Conservation (phyloP, 2,113 vertebrate species). For the Meles meles region DNA sequence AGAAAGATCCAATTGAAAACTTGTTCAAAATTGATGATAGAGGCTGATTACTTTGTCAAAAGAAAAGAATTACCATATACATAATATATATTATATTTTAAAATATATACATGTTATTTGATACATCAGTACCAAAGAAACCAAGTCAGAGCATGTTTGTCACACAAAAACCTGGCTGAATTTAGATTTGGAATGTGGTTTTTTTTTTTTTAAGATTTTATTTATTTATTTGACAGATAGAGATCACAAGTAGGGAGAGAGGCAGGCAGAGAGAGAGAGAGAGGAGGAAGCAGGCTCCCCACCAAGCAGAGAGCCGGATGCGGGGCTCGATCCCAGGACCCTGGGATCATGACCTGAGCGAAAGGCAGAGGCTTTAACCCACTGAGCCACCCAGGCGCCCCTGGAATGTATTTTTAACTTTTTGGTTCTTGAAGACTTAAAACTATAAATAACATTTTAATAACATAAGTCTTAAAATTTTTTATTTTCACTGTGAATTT, state of each 20-base stretch:
- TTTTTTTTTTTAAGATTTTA: too few species aligned
- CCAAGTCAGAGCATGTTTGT: background rate
- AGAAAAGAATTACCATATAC: background rate
- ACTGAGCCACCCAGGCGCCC: too few species aligned
- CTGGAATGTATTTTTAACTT: background rate
- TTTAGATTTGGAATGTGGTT: background rate
- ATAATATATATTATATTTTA: background rate
- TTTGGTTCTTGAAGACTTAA: background rate
- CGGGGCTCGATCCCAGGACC: too few species aligned
- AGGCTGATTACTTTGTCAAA: background rate
- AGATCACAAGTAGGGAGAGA: too few species aligned
- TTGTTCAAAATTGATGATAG: background rate
- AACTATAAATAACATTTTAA: background rate
- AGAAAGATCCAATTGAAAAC: background rate
- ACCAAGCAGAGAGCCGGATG: too few species aligned
- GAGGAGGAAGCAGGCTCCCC: too few species aligned
- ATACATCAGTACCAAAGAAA: background rate
- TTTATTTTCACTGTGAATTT: conserved; percentile 4
- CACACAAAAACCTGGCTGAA: background rate
- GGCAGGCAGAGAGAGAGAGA: too few species aligned
- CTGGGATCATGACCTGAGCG: too few species aligned
- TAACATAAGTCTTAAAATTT: background rate
- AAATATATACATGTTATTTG: background rate
- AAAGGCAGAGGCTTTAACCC: too few species aligned
- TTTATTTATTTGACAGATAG: too few species aligned